These are phyloP conservation scores for Petrosia ficiformis DNA, from an alignment of 37 sponge, comb jelly and placozoan genomes.

Conservation along the genomic window DNA sequence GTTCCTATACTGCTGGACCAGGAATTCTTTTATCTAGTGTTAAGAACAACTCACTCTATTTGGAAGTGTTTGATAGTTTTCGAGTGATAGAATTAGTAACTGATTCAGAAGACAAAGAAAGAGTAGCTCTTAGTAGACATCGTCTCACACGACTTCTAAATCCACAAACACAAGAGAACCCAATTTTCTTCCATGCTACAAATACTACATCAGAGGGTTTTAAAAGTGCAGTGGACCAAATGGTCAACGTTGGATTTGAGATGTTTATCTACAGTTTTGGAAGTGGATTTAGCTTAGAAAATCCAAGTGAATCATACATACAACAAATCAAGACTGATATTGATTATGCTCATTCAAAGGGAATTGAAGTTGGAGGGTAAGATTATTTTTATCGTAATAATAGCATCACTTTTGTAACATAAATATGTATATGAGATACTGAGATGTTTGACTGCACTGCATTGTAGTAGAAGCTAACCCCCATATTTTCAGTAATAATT, in stretches of 20 bases:
- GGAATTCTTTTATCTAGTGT: conserved; percentile 10
- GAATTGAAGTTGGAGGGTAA: conserved; percentile 70
- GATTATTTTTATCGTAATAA: not conserved
- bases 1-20: conserved; percentile 28
- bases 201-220: conserved; percentile 10
- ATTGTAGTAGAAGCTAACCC: too few relatives aligned
- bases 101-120: conserved; percentile 44
- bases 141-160: conserved; percentile 55
- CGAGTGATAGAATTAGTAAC: conserved; percentile 44
- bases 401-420: too few relatives aligned
- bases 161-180: conserved; percentile 71
- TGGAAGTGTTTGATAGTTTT: conserved; percentile 34
- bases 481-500: too few relatives aligned
- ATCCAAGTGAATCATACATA: conserved; percentile 11
- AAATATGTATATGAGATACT: too few relatives aligned
- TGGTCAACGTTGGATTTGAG: conserved; percentile 59
- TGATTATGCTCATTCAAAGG: conserved; percentile 23
- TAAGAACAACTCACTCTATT: not conserved
- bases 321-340: conserved; percentile 15
- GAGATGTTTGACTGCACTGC: too few relatives aligned
- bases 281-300: conserved; percentile 42
- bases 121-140: conserved; percentile 56
- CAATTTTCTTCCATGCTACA: conserved; percentile 65
- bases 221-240: conserved; percentile 31
- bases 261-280: conserved; percentile 74